These are phyloP conservation scores for Hassar affinis DNA, from an alignment of 2,113 vertebrate species.

Conservation along the genomic window DNA sequence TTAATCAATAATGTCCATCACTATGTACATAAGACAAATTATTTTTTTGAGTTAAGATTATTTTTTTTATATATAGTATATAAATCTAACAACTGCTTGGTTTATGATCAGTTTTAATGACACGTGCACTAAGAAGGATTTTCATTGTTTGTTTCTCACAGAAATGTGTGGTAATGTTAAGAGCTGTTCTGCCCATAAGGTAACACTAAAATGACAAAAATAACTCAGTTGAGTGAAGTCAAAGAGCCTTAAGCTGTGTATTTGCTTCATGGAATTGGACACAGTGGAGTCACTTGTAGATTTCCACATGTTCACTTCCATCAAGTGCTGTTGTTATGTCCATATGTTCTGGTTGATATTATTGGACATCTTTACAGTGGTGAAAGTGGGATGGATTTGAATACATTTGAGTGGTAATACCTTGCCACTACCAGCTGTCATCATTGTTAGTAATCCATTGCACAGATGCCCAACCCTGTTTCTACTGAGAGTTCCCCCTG, in stretches of 20 bases:
- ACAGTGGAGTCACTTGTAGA: conserved; percentile 4
- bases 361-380: not conserved
- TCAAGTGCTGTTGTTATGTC: not conserved
- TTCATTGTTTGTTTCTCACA: conserved; percentile 56
- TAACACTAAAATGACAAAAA: conserved; percentile 3
- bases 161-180: not conserved
- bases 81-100: conserved; percentile 6
- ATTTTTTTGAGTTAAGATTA: conserved; percentile 83
- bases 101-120: conserved; percentile 23
- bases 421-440: not conserved
- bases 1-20: conserved; percentile 74
- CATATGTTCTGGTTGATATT: not conserved
- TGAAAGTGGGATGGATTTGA: not conserved
- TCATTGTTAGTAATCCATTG: not conserved
- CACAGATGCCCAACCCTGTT: not conserved
- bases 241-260: conserved; percentile 82
- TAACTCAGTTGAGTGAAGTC: not conserved
- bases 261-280: conserved; percentile 71
- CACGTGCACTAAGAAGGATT: conserved; percentile 64
- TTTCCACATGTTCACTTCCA: not conserved
- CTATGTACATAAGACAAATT: conserved; percentile 74
- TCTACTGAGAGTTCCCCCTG: not conserved
- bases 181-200: not conserved
- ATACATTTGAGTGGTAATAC: not conserved
- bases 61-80: conserved; percentile 62